Evolutionary conservation across 2,888 invertebrate species (phyloP).

Genomic region (Acanthopleura granulata): DNA sequence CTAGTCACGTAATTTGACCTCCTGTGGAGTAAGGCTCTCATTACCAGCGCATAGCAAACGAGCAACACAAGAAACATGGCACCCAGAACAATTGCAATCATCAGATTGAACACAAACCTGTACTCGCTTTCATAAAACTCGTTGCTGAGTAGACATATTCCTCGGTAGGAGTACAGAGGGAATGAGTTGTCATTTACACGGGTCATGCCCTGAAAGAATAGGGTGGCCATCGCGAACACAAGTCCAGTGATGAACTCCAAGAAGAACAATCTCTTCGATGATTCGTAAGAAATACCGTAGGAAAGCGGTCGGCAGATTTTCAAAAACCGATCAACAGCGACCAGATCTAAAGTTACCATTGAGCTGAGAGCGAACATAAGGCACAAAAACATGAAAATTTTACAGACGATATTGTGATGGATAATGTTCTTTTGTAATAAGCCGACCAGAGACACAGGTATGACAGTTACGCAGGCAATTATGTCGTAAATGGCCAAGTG

Average conservation of each 20-base stretch:
- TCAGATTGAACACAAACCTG: background rate
- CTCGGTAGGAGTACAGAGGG: background rate
- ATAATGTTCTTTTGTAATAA: background rate
- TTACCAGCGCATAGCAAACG: background rate
- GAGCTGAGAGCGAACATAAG: background rate
- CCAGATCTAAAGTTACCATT: background rate
- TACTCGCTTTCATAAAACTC: slow-evolving; percentile 10
- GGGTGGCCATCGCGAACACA: slow-evolving; percentile 3
- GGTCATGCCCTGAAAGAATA: background rate
- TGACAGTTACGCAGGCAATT: background rate
- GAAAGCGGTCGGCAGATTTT: slow-evolving; percentile 1
- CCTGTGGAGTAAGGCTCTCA: background rate
- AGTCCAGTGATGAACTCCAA: background rate
- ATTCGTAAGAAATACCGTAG: background rate
- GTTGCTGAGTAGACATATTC: background rate
- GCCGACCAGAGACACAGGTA: background rate
- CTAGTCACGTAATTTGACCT: background rate
- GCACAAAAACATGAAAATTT: background rate
- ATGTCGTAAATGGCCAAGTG: slow-evolving; percentile 10
- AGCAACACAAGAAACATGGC: slow-evolving; percentile 9
- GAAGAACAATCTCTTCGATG: background rate
- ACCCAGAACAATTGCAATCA: background rate
- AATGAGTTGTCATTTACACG: background rate
- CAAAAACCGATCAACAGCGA: background rate
- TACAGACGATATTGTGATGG: background rate